Evolutionary conservation across 2,113 vertebrate species (phyloP), one percentile per base, ranked within the genome.

Genomic region (Dendrocopos noguchii): DNA sequence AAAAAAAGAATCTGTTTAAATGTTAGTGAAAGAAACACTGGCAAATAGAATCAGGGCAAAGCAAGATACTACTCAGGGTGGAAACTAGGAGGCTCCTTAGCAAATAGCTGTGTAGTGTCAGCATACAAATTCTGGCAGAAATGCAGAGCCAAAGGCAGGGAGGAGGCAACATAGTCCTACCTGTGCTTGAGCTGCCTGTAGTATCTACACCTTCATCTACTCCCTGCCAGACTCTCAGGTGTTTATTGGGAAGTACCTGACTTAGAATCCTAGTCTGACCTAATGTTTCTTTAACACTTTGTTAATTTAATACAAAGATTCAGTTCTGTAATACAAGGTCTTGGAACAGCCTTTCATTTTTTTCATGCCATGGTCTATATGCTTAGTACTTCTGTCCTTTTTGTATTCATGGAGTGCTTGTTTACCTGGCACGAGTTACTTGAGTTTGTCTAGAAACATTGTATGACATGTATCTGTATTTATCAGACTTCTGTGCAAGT

Each of bases 401-500:
- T 63, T 67, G 24, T 52, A 59, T 64, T 68, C 39, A n/a, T 68
- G 33, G 7, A 19, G 31, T 63, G 34, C 10, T 56, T 75, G 46
- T 71, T 85, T 56, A 46, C 53, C 52, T 78, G 73, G n/a, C n/a
- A 64, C 24, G 42, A 34, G 61, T 88, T 88, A 74, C 36, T 87
- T 33, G 34, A 84, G 67, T 66, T 93, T 61, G 7, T 53, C 56
- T 57, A 77, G 75, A 71, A 87, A 78, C 75, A 12, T 7, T 78
- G 0, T 65, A 12, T 82, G 64, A 61, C 33, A 25, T 39, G 71
- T 70, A 56, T 64, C 76, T 83, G 4, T 84, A 76, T 89, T 82
- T 79, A 67, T 21, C 46, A 84, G 84, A 87, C 44, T 61, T 52
- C 56, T 73, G 39, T 90, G 39, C 85, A 88, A 91, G 66, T 96